Percentiles rank a stretch among this genome's conserved stretches.
Conservation (phyloP, 1,140 invertebrate genomes). For the Meteorus sp. region DNA sequence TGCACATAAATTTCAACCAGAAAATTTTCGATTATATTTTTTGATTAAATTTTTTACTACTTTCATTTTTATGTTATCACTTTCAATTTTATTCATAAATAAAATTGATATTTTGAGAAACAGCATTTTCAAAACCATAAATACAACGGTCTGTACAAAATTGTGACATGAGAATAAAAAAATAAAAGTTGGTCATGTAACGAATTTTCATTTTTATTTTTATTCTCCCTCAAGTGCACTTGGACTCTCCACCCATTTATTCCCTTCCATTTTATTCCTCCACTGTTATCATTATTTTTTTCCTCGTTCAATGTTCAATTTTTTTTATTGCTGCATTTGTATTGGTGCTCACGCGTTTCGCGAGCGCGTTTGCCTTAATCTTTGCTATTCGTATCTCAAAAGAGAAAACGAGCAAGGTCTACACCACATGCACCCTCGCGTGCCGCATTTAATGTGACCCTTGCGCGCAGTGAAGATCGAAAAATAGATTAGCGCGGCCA, state of each 20-base stretch:
- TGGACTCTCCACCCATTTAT: background rate
- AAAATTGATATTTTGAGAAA: too few species aligned
- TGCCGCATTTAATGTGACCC: constrained; percentile 18
- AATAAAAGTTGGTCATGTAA: too few species aligned
- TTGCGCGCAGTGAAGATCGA: constrained; percentile 16
- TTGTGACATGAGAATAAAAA: too few species aligned
- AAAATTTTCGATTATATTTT: too few species aligned
- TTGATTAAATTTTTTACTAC: too few species aligned
- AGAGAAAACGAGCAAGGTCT: constrained; percentile 5
- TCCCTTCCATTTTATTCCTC: background rate
- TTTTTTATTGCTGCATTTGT: constrained; percentile 6
- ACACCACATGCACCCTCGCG: constrained; percentile 19
- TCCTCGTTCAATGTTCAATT: background rate
- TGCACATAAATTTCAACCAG: too few species aligned
- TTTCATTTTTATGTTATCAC: too few species aligned
- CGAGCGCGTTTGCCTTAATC: background rate
- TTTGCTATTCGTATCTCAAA: constrained; percentile 3
- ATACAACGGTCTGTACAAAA: too few species aligned
- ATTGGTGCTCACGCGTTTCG: too few species aligned
- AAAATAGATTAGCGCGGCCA: constrained; percentile 10
- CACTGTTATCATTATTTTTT: background rate
- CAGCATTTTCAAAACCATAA: too few species aligned
- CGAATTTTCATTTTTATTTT: background rate
- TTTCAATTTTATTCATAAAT: too few species aligned
- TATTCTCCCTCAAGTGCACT: background rate